Percentiles rank a stretch among this genome's conserved stretches.
Evolutionary conservation across 1,140 invertebrate genomes (phyloP).

Genomic region (Yoshiicerus persimilis): DNA sequence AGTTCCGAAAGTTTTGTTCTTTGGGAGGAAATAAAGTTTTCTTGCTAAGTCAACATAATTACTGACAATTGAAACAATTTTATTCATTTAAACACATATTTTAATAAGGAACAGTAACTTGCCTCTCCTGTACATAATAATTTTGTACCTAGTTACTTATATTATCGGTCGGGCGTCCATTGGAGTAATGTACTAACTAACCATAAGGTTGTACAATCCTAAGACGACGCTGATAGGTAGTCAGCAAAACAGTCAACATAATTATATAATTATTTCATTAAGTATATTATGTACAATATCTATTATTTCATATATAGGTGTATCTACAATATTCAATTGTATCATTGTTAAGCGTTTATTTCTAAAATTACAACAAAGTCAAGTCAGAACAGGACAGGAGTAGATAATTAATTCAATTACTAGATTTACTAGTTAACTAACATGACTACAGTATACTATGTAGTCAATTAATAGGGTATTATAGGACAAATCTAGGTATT

Average conservation of each 20-base stretch:
- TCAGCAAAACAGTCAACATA: neutral
- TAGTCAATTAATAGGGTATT: too few relatives aligned
- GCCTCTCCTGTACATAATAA: neutral
- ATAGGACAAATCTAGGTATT: neutral
- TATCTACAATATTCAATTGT: too few relatives aligned
- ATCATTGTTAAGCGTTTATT: neutral
- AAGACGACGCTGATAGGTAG: neutral
- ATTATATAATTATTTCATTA: neutral
- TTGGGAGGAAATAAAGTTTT: neutral
- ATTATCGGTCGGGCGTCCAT: neutral
- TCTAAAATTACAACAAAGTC: neutral
- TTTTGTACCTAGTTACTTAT: neutral
- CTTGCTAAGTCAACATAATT: neutral
- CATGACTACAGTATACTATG: too few relatives aligned
- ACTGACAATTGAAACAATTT: neutral
- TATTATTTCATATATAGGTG: too few relatives aligned
- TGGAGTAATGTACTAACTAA: neutral
- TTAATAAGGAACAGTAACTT: neutral
- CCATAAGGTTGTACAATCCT: neutral
- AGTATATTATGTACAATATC: neutral
- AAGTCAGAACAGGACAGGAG: neutral
- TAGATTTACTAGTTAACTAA: too few relatives aligned
- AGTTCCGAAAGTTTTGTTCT: too few relatives aligned
- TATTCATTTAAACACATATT: neutral
- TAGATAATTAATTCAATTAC: too few relatives aligned